phyloP scores from a whole-genome alignment of 2,888 invertebrate species.

The Phymatocera aterrima region DNA sequence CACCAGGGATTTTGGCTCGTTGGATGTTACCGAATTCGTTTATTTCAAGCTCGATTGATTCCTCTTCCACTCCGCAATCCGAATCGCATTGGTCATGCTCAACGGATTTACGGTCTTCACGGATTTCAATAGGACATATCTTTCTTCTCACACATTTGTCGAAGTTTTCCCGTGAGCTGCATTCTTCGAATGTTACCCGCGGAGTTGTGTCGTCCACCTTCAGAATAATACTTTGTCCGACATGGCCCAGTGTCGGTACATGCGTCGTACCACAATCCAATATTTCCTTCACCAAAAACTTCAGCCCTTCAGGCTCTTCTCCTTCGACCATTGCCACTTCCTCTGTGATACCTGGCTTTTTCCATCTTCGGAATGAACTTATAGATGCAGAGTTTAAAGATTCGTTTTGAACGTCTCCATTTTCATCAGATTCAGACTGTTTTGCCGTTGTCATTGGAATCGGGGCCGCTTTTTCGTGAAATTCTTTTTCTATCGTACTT shows the following conservation, averaged over 20 bases:
- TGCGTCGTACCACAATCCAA: slow-evolving; percentile 29
- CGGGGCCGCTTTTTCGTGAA: neutral
- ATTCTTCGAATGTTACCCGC: neutral
- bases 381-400: neutral
- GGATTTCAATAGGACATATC: neutral
- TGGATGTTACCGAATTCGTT: neutral
- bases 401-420: neutral
- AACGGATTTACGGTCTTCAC: neutral
- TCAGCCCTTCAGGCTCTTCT: neutral
- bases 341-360: neutral
- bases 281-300: neutral
- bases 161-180: neutral
- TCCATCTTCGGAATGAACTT: neutral
- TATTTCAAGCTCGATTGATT: neutral
- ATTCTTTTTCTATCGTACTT: neutral
- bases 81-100: neutral
- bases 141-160: neutral
- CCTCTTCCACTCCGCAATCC: neutral
- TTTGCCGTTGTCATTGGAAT: neutral
- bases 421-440: neutral
- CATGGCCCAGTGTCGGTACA: neutral
- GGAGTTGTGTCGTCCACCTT: neutral
- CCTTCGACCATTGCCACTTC: neutral
- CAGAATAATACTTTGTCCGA: neutral
- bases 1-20: neutral